These are phyloP conservation scores for Blennius ocellaris DNA, from an alignment of 2,113 vertebrate genomes.

Conservation along the genomic window DNA sequence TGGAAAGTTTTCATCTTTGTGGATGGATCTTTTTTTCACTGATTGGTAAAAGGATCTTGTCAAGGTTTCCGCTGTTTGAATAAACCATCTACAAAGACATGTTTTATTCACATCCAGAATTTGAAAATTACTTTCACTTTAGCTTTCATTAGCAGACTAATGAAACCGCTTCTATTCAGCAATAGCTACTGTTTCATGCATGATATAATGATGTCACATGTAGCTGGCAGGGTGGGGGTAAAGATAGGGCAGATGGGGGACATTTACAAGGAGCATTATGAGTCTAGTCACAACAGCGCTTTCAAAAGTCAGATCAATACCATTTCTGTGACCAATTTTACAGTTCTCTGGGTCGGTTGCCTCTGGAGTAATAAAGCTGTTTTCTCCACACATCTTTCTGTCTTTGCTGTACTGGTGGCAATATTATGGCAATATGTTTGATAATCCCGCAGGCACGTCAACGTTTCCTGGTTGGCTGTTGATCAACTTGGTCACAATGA, in stretches of 20 bases:
- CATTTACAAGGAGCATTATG: slow-evolving; percentile 56
- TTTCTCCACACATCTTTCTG: slow-evolving; percentile 58
- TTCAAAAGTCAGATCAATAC: slow-evolving; percentile 75
- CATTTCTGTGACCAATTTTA: slow-evolving; percentile 77
- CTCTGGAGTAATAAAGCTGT: slow-evolving; percentile 72
- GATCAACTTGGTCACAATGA: not conserved
- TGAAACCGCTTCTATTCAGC: slow-evolving; percentile 12
- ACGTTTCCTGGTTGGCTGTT: slow-evolving; percentile 17
- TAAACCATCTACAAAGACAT: not conserved
- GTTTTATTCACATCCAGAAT: not conserved
- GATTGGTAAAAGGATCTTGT: not conserved
- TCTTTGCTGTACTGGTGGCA: slow-evolving; percentile 18
- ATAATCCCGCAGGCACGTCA: slow-evolving; percentile 28
- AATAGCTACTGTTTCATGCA: slow-evolving; percentile 14
- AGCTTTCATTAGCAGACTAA: not conserved
- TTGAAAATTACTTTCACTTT: no score
- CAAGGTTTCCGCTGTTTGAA: not conserved
- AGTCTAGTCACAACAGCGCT: slow-evolving; percentile 72
- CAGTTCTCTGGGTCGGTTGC: slow-evolving; percentile 66
- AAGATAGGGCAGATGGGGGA: slow-evolving; percentile 21
- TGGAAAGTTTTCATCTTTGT: slow-evolving; percentile 43
- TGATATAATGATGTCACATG: slow-evolving; percentile 26
- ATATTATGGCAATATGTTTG: slow-evolving; percentile 37
- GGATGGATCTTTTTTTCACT: not conserved
- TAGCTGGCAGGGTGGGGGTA: not conserved